Conservation (phyloP, 2,113 vertebrate species). For the Alces alces region DNA sequence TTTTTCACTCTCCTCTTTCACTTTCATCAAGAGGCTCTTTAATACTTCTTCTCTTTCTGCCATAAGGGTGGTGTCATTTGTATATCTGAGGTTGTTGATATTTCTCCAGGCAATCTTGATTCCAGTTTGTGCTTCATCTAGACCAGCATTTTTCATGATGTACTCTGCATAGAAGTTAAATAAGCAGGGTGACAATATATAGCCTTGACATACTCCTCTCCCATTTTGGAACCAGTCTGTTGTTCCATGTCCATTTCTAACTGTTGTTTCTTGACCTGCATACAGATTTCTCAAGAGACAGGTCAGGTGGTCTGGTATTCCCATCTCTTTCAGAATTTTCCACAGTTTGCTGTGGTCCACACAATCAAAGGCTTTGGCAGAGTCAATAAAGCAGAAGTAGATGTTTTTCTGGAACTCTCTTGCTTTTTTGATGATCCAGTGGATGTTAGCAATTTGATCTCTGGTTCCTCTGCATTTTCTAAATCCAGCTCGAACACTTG, state of each 20-base stretch:
- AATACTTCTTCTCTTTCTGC: neutral
- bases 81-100: neutral
- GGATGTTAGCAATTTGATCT: neutral
- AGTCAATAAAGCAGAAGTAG: neutral
- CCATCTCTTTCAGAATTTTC: neutral
- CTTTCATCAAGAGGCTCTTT: neutral
- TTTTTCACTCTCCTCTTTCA: neutral
- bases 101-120: neutral
- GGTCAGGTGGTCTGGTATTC: neutral
- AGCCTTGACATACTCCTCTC: neutral
- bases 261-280: neutral
- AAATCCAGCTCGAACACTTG: neutral
- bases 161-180: neutral
- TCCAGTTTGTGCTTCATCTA: neutral
- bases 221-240: neutral
- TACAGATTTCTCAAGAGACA: neutral
- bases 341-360: neutral
- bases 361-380: neutral
- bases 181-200: neutral
- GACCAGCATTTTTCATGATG: neutral
- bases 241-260: neutral
- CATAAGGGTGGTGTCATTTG: neutral
- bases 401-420: neutral
- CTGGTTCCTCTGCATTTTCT: neutral
- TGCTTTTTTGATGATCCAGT: neutral